phyloP scores from a whole-genome alignment of 2,113 vertebrate genomes.

The Vulpes ferrilata region DNA sequence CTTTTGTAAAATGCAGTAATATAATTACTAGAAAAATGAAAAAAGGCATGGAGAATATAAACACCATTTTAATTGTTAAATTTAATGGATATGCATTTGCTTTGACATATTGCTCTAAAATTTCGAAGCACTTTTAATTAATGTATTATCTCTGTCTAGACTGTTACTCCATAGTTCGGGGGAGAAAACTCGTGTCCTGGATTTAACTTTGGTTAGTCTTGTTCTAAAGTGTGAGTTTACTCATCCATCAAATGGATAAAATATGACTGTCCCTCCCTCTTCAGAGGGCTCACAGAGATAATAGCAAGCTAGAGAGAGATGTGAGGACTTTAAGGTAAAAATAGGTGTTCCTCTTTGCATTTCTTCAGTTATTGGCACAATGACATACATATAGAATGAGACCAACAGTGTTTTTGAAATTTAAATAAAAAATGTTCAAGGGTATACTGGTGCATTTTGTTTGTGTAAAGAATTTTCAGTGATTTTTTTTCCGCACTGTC shows the following conservation, averaged over 20 bases:
- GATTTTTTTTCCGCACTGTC: neutral
- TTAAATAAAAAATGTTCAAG: neutral
- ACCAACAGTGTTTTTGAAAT: neutral
- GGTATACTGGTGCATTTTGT: neutral
- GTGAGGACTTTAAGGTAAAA: neutral
- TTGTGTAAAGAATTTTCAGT: conserved; percentile 37
- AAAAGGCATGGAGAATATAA: neutral
- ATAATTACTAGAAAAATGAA: neutral
- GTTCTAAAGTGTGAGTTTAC: neutral
- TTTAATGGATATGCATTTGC: neutral
- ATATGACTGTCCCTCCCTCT: neutral
- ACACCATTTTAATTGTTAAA: neutral
- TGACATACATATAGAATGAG: neutral
- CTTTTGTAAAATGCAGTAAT: neutral
- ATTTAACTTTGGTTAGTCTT: neutral
- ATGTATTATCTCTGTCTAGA: neutral
- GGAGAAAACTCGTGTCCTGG: neutral
- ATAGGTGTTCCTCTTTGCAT: neutral
- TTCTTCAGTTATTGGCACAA: neutral
- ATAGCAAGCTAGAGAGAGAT: neutral
- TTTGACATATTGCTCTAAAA: neutral
- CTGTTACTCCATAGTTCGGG: neutral
- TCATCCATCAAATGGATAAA: neutral
- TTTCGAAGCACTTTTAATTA: neutral
- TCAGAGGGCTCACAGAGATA: neutral